Evolutionary conservation across 1,140 invertebrate genomes (phyloP).

Genomic region (Trichonephila clavata): DNA sequence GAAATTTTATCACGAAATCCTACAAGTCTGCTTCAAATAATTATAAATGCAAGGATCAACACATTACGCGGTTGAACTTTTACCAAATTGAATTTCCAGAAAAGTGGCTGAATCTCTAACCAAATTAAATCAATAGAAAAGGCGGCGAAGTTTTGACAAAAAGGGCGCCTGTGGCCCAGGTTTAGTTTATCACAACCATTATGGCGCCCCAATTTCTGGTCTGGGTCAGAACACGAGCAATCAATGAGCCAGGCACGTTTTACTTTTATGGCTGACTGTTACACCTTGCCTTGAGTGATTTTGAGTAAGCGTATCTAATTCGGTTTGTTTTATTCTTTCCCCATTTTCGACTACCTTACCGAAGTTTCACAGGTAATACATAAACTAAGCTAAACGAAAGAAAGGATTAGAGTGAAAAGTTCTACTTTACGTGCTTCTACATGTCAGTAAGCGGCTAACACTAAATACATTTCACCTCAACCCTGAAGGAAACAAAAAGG

Average conservation of each 20-base stretch:
- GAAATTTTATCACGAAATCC: background rate
- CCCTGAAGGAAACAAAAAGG: background rate
- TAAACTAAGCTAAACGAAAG: slow-evolving; percentile 60
- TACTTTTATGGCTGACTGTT: slow-evolving; percentile 74
- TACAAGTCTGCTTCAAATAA: background rate
- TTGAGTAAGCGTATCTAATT: slow-evolving; percentile 76
- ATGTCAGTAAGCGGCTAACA: slow-evolving; percentile 44
- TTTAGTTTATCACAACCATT: slow-evolving; percentile 73
- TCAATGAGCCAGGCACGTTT: slow-evolving; percentile 75
- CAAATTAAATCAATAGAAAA: slow-evolving; percentile 64
- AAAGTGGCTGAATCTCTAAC: background rate
- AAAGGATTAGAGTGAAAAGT: slow-evolving; percentile 68
- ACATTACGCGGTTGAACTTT: background rate
- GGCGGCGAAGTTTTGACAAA: slow-evolving; percentile 57
- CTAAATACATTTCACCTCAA: slow-evolving; percentile 22
- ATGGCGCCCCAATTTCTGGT: slow-evolving; percentile 50
- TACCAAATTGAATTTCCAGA: slow-evolving; percentile 6
- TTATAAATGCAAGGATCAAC: background rate
- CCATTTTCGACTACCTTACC: slow-evolving; percentile 58
- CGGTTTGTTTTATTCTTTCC: slow-evolving; percentile 34
- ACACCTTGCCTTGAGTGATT: slow-evolving; percentile 75
- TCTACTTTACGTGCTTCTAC: slow-evolving; percentile 44
- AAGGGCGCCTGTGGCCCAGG: slow-evolving; percentile 47
- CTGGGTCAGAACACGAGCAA: slow-evolving; percentile 50
- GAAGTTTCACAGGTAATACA: slow-evolving; percentile 73